These are phyloP conservation scores for Eurystomus glaucurus DNA, from an alignment of 2,797 vertebrate species.

Conservation along the genomic window DNA sequence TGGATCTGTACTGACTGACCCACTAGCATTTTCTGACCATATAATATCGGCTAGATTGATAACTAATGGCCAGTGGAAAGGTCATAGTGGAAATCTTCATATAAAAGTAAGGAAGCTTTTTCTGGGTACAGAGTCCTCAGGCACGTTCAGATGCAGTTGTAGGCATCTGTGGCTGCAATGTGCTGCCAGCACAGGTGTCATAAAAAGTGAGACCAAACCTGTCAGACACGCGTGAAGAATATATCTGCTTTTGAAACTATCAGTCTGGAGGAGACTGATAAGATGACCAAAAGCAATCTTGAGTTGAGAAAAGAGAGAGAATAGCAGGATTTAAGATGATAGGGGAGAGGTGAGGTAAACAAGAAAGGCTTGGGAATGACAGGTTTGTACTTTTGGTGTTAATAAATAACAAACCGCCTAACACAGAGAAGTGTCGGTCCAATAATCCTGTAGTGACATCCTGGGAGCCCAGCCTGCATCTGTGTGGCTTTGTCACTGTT, in stretches of 20 bases:
- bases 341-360: constrained; percentile 39
- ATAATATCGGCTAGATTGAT: rapidly evolving
- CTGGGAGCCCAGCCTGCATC: not conserved
- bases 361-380: constrained; percentile 19
- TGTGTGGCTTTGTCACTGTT: not conserved
- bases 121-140: not conserved
- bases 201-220: constrained; percentile 28
- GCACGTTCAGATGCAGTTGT: not conserved
- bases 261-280: constrained; percentile 71
- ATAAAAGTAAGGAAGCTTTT: not conserved
- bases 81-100: not conserved
- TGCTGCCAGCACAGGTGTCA: constrained; percentile 21
- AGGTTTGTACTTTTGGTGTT: constrained; percentile 9
- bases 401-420: constrained; percentile 21
- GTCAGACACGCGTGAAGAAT: not conserved
- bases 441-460: not conserved
- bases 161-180: not conserved
- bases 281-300: constrained; percentile 51
- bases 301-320: constrained; percentile 47
- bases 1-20: not conserved
- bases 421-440: rapidly evolving
- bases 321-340: constrained; percentile 58
- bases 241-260: constrained; percentile 57
- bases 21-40: rapidly evolving
- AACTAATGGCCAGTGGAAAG: not conserved